Percentiles rank a stretch among this genome's conserved stretches.
These are phyloP conservation scores for Drosophila pseudotakahashii DNA, from an alignment of 2,888 invertebrate genomes.

Conservation along the genomic window DNA sequence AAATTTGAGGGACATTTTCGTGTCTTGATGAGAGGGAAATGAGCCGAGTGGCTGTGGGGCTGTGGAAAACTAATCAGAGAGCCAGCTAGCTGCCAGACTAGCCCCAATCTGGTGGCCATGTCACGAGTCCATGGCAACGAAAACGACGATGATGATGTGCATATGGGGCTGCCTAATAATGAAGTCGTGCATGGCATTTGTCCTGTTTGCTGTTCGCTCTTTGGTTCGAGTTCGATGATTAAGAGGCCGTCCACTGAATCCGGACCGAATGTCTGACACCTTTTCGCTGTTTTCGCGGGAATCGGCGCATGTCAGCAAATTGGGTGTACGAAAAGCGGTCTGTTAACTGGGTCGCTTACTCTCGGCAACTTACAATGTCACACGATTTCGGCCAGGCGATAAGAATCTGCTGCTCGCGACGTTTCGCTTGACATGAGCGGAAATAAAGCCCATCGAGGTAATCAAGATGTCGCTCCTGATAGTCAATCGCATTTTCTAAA, in stretches of 20 bases:
- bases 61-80: slow-evolving; percentile 61
- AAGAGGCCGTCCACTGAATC: slow-evolving; percentile 45
- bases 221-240: slow-evolving; percentile 61
- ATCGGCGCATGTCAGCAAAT: slow-evolving; percentile 53
- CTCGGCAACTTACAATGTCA: slow-evolving; percentile 32
- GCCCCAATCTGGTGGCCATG: slow-evolving; percentile 52
- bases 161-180: slow-evolving; percentile 73
- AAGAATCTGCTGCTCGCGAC: not conserved
- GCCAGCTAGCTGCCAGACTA: slow-evolving; percentile 1
- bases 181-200: slow-evolving; percentile 76
- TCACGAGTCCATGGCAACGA: slow-evolving; percentile 56
- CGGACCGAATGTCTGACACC: slow-evolving; percentile 62
- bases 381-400: slow-evolving; percentile 37
- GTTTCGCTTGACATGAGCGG: not conserved
- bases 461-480: not conserved
- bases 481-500: too few relatives aligned
- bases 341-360: slow-evolving; percentile 40
- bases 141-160: slow-evolving; percentile 56
- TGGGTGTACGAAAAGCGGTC: slow-evolving; percentile 21
- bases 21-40: slow-evolving; percentile 62
- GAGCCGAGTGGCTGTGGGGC: slow-evolving; percentile 20
- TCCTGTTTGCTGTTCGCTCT: slow-evolving; percentile 22
- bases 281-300: slow-evolving; percentile 50
- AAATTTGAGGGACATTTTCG: slow-evolving; percentile 72
- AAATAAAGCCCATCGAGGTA: not conserved